A percentile compares a stretch with the other conserved stretches of the same genome.
Conservation (phyloP, 2,113 vertebrate genomes). For the Arothron firmamentum region DNA sequence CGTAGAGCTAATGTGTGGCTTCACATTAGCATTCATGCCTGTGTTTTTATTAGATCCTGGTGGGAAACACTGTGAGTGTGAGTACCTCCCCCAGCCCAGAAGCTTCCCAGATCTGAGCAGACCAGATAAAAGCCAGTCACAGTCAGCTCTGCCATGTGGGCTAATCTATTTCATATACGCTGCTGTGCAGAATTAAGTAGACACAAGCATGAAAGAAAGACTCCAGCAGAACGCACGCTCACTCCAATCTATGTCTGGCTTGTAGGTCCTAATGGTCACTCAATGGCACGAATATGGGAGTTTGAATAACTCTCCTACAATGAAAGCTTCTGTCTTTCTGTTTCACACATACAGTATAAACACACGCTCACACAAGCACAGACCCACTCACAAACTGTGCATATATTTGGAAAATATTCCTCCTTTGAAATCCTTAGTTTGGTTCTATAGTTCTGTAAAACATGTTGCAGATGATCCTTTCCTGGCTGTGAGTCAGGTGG, state of each 20-base stretch:
- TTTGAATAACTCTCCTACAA: constrained; percentile 11
- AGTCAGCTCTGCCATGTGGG: constrained; percentile 45
- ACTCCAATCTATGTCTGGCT: constrained; percentile 35
- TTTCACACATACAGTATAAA: constrained; percentile 1
- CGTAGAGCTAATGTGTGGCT: constrained; percentile 7
- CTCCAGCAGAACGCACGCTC: constrained; percentile 19
- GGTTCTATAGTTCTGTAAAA: constrained; percentile 47
- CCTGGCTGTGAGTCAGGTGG: constrained; percentile 46
- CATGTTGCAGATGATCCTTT: constrained; percentile 62
- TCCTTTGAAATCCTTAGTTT: constrained; percentile 34
- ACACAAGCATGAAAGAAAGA: constrained; percentile 25
- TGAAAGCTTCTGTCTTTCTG: constrained; percentile 2
- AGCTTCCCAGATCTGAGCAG: constrained; percentile 42
- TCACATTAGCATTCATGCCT: constrained; percentile 28
- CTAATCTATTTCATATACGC: constrained; percentile 57
- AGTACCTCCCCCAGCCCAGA: constrained; percentile 17
- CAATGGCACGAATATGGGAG: constrained; percentile 19
- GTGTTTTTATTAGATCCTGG: constrained; percentile 6
- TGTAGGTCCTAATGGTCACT: constrained; percentile 9
- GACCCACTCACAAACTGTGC: background rate
- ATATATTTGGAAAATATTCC: constrained; percentile 17
- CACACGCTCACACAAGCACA: background rate
- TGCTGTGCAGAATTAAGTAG: constrained; percentile 15
- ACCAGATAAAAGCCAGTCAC: constrained; percentile 58
- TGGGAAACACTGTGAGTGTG: constrained; percentile 20